Conservation (phyloP, 2,113 vertebrate genomes). For the Andinoacara biseriatus region DNA sequence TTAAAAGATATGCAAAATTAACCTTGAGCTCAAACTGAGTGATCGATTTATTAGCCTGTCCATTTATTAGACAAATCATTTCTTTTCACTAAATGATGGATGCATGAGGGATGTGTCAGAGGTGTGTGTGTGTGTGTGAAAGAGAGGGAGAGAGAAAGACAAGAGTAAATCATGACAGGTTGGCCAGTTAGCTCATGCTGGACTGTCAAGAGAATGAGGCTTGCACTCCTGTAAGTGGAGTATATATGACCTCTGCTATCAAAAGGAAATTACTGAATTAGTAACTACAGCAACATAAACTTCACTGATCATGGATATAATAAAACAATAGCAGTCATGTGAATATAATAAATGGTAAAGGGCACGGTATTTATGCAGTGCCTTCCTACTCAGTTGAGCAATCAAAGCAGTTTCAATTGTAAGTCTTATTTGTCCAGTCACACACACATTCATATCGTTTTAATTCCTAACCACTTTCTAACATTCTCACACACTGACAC, state of each 20-base stretch:
- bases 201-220: conserved; percentile 42
- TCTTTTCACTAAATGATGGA: conserved; percentile 56
- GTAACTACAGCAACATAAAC: neutral
- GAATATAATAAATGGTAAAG: neutral
- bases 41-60: conserved; percentile 56
- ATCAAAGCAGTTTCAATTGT: no score
- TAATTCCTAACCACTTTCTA: no score
- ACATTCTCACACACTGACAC: no score
- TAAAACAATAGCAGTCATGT: neutral
- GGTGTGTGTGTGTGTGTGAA: neutral
- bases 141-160: neutral
- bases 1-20: conserved; percentile 48
- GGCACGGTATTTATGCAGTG: neutral
- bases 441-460: no score
- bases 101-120: conserved; percentile 19
- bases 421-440: neutral
- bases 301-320: neutral
- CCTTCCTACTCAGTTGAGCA: neutral
- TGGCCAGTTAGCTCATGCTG: conserved; percentile 37
- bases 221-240: neutral
- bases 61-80: conserved; percentile 49
- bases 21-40: conserved; percentile 55
- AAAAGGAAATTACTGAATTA: conserved; percentile 6
- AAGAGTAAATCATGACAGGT: conserved; percentile 41
- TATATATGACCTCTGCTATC: conserved; percentile 10